These are phyloP conservation scores for Andinoacara biseriatus DNA, from an alignment of 2,113 vertebrate species.

Conservation along the genomic window DNA sequence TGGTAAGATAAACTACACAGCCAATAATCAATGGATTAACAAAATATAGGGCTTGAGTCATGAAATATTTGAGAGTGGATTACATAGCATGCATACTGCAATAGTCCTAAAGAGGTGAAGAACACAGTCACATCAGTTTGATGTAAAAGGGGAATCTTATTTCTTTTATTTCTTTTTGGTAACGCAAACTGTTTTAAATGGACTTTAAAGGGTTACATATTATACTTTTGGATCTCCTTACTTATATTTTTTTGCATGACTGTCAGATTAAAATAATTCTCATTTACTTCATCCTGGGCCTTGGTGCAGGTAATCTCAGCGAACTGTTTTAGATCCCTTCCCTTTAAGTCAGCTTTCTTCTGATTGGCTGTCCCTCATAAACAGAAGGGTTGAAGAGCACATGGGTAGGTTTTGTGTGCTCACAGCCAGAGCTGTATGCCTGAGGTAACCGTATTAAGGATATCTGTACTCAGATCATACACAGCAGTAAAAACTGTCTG, in stretches of 20 bases:
- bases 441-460: background rate
- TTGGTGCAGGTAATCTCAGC: background rate
- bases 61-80: background rate
- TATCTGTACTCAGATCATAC: background rate
- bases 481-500: background rate
- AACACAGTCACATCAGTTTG: background rate
- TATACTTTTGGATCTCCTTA: background rate
- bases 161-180: background rate
- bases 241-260: background rate
- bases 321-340: background rate
- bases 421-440: background rate
- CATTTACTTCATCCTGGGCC: background rate
- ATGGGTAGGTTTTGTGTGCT: background rate
- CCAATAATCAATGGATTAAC: background rate
- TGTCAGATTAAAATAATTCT: background rate
- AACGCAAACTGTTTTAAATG: background rate
- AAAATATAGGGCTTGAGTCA: background rate
- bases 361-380: background rate
- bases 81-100: background rate
- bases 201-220: background rate
- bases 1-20: constrained; percentile 25
- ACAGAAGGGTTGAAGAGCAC: background rate
- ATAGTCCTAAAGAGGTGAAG: background rate
- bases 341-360: background rate
- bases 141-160: background rate